phyloP scores from a whole-genome alignment of 1,140 invertebrate genomes.

The Microplitis demolitor region DNA sequence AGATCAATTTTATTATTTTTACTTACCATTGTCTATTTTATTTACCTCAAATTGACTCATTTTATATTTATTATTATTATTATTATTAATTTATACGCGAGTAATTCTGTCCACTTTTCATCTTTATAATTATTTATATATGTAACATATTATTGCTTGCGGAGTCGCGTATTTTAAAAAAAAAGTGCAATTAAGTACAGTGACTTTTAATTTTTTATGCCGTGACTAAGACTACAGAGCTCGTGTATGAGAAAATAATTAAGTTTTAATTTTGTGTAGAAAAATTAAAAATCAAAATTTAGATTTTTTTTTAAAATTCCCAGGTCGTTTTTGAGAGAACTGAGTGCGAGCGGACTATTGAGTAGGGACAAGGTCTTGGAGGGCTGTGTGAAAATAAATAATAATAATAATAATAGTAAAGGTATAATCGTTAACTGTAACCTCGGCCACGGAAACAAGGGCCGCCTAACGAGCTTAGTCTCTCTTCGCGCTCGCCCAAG shows the following conservation, averaged over 20 bases:
- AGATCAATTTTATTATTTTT: background rate
- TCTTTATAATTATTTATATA: background rate
- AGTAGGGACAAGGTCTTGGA: background rate
- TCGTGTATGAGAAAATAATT: too few relatives aligned
- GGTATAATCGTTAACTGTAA: constrained; percentile 36
- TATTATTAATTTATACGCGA: background rate
- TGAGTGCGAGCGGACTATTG: background rate
- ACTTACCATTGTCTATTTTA: background rate
- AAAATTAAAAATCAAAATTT: too few relatives aligned
- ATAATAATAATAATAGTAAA: constrained; percentile 37
- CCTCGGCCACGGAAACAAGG: constrained; percentile 47
- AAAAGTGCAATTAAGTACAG: too few relatives aligned
- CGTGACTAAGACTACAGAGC: too few relatives aligned
- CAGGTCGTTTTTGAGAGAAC: background rate
- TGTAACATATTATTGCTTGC: constrained; percentile 1
- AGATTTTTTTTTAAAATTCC: too few relatives aligned
- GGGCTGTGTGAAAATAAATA: constrained; percentile 12
- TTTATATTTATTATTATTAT: background rate
- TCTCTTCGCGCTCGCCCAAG: constrained; percentile 37
- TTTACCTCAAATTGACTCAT: background rate
- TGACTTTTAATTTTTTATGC: too few relatives aligned
- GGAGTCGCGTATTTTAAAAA: background rate
- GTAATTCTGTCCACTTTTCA: background rate
- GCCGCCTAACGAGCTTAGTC: constrained; percentile 57
- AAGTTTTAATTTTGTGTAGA: too few relatives aligned